A percentile compares a stretch with the other conserved stretches of the same genome.
Conservation (phyloP, 2,113 vertebrate genomes). For the Zosterops borbonicus region DNA sequence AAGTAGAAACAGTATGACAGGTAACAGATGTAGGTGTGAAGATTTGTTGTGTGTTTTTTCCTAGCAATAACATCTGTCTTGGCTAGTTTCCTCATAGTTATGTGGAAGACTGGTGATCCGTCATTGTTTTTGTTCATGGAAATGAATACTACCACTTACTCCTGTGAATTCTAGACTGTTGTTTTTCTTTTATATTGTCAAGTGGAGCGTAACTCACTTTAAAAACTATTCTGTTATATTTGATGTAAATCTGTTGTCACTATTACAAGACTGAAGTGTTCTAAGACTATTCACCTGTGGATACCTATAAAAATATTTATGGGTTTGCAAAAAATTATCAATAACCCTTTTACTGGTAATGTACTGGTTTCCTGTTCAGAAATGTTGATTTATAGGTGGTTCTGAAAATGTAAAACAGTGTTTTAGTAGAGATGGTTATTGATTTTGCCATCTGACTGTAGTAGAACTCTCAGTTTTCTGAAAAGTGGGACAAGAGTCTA, state of each 20-base stretch:
- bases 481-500: not conserved
- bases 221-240: not conserved
- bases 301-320: not conserved
- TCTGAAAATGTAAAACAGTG: not conserved
- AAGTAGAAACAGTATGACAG: not conserved
- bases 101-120: not conserved
- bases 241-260: not conserved
- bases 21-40: not conserved
- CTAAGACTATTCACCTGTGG: not conserved
- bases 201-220: not conserved
- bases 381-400: not conserved
- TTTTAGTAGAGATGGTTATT: not conserved
- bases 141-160: not conserved
- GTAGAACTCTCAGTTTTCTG: not conserved
- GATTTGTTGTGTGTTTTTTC: not conserved
- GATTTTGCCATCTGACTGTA: not conserved
- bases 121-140: not conserved
- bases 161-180: not conserved
- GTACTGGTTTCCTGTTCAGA: not conserved
- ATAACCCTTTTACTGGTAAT: not conserved
- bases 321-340: not conserved
- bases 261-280: not conserved
- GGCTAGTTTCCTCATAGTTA: not conserved
- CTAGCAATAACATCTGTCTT: not conserved
- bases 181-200: not conserved